Evolutionary conservation across 1,140 invertebrate species (phyloP).

Genomic region (Adoxophyes honmai): DNA sequence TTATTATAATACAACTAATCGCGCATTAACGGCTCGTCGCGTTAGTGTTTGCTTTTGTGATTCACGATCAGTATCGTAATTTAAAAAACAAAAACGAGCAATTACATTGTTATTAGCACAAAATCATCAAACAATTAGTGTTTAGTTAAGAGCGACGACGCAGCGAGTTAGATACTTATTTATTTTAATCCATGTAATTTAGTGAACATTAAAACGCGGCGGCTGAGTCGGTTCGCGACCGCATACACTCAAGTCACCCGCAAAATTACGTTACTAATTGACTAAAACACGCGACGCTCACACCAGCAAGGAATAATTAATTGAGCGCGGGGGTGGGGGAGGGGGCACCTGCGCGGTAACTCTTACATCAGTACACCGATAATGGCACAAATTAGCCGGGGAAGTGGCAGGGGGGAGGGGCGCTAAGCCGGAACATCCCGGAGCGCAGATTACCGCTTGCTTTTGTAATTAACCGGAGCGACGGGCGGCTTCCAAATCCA

Average conservation of each 20-base stretch:
- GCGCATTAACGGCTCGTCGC: background rate
- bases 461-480: constrained; percentile 77
- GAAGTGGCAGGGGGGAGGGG: constrained; percentile 64
- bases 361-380: constrained; percentile 76
- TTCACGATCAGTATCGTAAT: no score
- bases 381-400: constrained; percentile 75
- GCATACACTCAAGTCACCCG: constrained; percentile 72
- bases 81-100: no score
- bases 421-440: constrained; percentile 74
- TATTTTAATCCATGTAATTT: constrained; percentile 33
- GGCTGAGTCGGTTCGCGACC: constrained; percentile 45
- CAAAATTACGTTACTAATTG: constrained; percentile 77
- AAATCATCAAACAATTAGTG: no score
- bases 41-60: background rate
- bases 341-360: constrained; percentile 67
- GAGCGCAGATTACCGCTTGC: constrained; percentile 76
- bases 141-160: constrained; percentile 18
- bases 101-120: no score
- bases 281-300: constrained; percentile 76
- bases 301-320: constrained; percentile 75
- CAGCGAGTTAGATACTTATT: constrained; percentile 21
- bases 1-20: constrained; percentile 12
- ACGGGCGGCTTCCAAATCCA: constrained; percentile 74
- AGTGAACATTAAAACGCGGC: constrained; percentile 45
- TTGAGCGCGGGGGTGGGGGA: constrained; percentile 57